Evolutionary conservation across 1,140 invertebrate genomes (phyloP), one percentile per base, ranked within the genome.

Genomic region (Diabrotica undecimpunctata): DNA sequence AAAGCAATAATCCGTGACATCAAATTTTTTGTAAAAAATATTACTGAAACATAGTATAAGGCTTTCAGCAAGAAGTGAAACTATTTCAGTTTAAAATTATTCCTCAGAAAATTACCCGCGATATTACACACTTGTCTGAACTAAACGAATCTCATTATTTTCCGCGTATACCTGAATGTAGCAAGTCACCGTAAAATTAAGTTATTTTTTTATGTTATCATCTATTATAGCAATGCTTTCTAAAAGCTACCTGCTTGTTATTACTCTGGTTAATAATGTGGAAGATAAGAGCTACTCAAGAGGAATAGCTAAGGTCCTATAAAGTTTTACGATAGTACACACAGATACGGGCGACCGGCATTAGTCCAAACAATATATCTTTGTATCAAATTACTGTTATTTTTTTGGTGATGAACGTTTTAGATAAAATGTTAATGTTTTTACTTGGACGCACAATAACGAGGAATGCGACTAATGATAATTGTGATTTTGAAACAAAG

Each of bases 241-340:
- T 54, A 35, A 57, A 38, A n/a, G n/a, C 36, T 0, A 37, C 36
- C 55, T 37, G 25, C 25, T 57, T 41, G 25, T 57, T 41, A 41
- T 57, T 37, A 57, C 55, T 41, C 12, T 57, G 36, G 35, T 57
- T 57, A 57, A 57, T 57, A 37, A 57, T n/a, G 55, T 57, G 55
- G 37, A 41, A 57, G 55, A 57, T 57, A 57, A 54, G 14, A 37
- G 55, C 55, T 57, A 12, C 55, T 57, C 55, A 57, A 38, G 11
- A 57, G 36, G 8, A 57, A 57, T 57, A 38, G 36, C n/a, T 37
- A 37, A n/a, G 38, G 35, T 9, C 35, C 55, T 37, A 57, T 57
- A 38, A 57, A 57, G 25, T 57, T 41, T 57, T 37, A 41, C 38
- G 55, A 37, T 57, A 57, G 37, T 57, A 37, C 25, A 37, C 35